Conservation (phyloP, 2,888 invertebrate genomes). For the Colostygia pectinataria region DNA sequence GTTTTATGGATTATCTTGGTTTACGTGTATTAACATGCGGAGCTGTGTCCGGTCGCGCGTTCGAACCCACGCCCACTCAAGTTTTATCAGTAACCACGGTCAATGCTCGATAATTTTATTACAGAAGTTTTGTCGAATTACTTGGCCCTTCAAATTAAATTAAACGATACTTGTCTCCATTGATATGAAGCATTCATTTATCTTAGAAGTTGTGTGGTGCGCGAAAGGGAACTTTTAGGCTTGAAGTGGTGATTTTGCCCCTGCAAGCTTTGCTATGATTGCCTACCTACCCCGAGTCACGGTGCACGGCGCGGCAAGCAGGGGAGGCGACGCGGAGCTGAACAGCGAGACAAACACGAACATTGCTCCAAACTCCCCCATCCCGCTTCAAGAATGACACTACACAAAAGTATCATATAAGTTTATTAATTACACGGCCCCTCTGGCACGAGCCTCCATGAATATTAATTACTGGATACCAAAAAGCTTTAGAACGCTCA, state of each 20-base stretch:
- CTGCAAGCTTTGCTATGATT: slow-evolving; percentile 18
- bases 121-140: slow-evolving; percentile 81
- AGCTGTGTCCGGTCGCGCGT: slow-evolving; percentile 70
- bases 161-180: slow-evolving; percentile 72
- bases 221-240: slow-evolving; percentile 22
- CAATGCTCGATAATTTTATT: slow-evolving; percentile 81
- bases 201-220: slow-evolving; percentile 31
- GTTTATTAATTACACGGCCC: slow-evolving; percentile 83
- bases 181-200: slow-evolving; percentile 64
- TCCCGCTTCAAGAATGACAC: slow-evolving; percentile 73
- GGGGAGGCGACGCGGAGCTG: background rate
- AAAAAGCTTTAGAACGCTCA: slow-evolving; percentile 81
- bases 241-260: slow-evolving; percentile 10
- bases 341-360: slow-evolving; percentile 44
- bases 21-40: slow-evolving; percentile 75
- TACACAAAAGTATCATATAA: slow-evolving; percentile 84
- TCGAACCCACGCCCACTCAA: slow-evolving; percentile 56
- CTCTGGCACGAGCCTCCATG: slow-evolving; percentile 79
- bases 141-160: slow-evolving; percentile 77
- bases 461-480: slow-evolving; percentile 83
- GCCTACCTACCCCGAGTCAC: slow-evolving; percentile 22
- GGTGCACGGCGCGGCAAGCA: slow-evolving; percentile 24
- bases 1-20: slow-evolving; percentile 79
- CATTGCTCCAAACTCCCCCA: slow-evolving; percentile 43
- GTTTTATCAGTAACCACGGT: slow-evolving; percentile 65